These are phyloP conservation scores for Latrodectus geometricus DNA, from an alignment of 1,140 invertebrate genomes.

Conservation along the genomic window DNA sequence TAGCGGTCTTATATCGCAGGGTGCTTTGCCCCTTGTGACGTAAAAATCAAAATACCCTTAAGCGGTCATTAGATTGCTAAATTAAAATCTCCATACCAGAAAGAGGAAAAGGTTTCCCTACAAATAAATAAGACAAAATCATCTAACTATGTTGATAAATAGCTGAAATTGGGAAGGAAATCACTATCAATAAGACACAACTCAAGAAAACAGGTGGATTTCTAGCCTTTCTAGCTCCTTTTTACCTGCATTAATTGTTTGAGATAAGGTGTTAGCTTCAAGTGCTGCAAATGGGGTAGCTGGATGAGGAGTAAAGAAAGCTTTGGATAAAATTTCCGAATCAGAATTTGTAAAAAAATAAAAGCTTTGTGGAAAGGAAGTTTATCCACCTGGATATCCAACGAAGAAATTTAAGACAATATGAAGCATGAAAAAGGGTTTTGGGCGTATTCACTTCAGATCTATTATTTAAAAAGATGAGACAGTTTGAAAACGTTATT, in stretches of 20 bases:
- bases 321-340: constrained; percentile 23
- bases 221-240: constrained; percentile 14
- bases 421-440: constrained; percentile 30
- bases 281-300: background rate
- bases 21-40: too few relatives aligned
- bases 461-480: constrained; percentile 30
- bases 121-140: background rate
- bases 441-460: constrained; percentile 16
- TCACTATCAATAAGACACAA: too few relatives aligned
- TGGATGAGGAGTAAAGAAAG: constrained; percentile 15
- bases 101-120: background rate
- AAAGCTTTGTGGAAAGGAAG: background rate
- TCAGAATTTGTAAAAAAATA: constrained; percentile 17
- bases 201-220: constrained; percentile 20
- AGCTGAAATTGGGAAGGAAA: background rate
- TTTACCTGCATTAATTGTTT: background rate
- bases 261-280: background rate
- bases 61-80: constrained; percentile 3
- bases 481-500: constrained; percentile 13
- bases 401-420: constrained; percentile 19
- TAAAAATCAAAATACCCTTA: background rate
- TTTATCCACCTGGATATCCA: constrained; percentile 31
- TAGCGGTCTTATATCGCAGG: too few relatives aligned
- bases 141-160: background rate
- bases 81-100: too few relatives aligned